Evolutionary conservation across 2,888 invertebrate genomes (phyloP).

Genomic region (Lepidochitona cinerea): DNA sequence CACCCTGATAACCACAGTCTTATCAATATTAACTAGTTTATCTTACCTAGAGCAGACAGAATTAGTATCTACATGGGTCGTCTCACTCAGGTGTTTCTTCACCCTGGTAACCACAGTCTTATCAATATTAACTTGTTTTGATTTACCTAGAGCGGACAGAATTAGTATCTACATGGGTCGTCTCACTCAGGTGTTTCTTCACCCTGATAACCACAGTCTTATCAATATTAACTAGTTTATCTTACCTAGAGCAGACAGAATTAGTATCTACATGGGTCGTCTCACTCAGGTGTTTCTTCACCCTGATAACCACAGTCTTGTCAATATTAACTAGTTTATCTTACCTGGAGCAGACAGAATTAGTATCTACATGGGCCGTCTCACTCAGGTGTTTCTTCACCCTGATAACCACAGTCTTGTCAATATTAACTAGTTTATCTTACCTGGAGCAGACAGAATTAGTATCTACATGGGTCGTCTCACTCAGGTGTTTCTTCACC

Average conservation of each 20-base stretch:
- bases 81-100: constrained; percentile 52
- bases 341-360: constrained; percentile 23
- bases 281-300: constrained; percentile 56
- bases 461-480: constrained; percentile 21
- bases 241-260: constrained; percentile 24
- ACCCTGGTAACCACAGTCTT: constrained; percentile 56
- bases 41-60: constrained; percentile 24
- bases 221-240: constrained; percentile 23
- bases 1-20: constrained; percentile 55
- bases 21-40: constrained; percentile 27
- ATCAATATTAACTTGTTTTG: constrained; percentile 22
- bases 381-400: constrained; percentile 57
- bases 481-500: constrained; percentile 56
- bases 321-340: constrained; percentile 23
- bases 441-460: constrained; percentile 23
- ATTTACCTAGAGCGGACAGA: constrained; percentile 23
- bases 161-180: constrained; percentile 10
- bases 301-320: constrained; percentile 51
- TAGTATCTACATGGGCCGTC: constrained; percentile 17
- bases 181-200: constrained; percentile 52
- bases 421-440: constrained; percentile 13
- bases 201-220: constrained; percentile 56
- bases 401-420: constrained; percentile 53
- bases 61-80: constrained; percentile 10
- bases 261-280: constrained; percentile 16